A percentile compares a stretch with the other conserved stretches of the same genome.
Evolutionary conservation across 2,113 vertebrate species (phyloP).

Genomic region (Polypterus senegalus): DNA sequence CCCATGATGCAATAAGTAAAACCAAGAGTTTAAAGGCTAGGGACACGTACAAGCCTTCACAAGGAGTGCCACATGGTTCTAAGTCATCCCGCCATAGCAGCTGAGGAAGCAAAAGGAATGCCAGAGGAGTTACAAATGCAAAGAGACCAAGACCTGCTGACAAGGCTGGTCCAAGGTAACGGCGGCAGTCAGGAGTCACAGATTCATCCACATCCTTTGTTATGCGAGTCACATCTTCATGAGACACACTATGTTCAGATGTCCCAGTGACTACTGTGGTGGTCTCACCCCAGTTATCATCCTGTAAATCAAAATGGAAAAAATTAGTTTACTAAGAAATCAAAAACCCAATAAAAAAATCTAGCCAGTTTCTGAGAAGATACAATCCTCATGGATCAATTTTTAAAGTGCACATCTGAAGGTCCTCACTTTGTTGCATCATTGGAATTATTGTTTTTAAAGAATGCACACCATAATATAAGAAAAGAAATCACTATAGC

Average conservation of each 20-base stretch:
- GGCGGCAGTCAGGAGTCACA: conserved; percentile 70
- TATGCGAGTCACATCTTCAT: conserved; percentile 79
- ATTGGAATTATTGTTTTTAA: too few species aligned
- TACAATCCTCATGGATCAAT: too few species aligned
- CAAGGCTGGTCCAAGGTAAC: conserved; percentile 60
- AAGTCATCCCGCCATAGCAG: conserved; percentile 71
- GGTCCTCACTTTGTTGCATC: too few species aligned
- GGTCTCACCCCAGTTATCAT: conserved; percentile 90
- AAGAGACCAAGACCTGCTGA: conserved; percentile 67
- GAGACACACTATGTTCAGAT: conserved; percentile 83
- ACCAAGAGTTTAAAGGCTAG: conserved; percentile 89
- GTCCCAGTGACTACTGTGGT: conserved; percentile 84
- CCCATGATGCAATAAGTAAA: conserved; percentile 80
- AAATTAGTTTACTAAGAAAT: too few species aligned
- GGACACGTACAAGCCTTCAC: conserved; percentile 82
- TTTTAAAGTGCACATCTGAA: too few species aligned
- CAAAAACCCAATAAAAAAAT: too few species aligned
- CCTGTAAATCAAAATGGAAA: conserved; percentile 35
- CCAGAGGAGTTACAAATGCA: conserved; percentile 70
- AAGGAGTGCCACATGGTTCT: conserved; percentile 71
- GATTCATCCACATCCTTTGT: conserved; percentile 87
- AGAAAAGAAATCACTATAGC: too few species aligned
- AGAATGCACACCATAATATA: too few species aligned
- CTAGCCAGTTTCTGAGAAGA: too few species aligned
- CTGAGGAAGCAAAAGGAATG: conserved; percentile 80